Base-by-base conservation (phyloP, 1,140 invertebrate genomes). In the Pseudomyrmex sp. region DNA sequence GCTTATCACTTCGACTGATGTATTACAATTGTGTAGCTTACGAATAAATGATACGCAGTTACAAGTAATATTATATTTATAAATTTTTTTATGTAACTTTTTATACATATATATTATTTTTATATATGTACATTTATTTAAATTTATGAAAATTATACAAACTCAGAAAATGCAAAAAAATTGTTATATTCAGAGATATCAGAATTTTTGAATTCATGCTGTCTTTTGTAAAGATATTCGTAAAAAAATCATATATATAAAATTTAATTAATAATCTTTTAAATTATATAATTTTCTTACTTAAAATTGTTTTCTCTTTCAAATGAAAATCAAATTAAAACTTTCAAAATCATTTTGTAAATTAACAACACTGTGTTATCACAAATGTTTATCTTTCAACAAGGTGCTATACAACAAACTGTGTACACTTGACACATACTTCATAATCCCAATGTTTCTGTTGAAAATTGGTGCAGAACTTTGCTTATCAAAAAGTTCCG, bases 321-420 rank as follows among this genome's bases (percentile, higher is more conserved):
- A 62, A 15, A 3, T 84, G 10, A 66, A 65, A 56, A 10, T 52
- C 7, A 86, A 83, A 79, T 65, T 56, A 18, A 56, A 72, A 5
- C 48, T 88, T 62, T 75, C 35, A 62, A 85, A 61, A 79, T 50
- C 62, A 44, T 83, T 70, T 86, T 80, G 85, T 86, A 86, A 88
- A 76, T 35, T 82, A 76, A 89, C 76, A 87, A 85, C 20, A 69
- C 52, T 83, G 87, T 90, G 82, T 92, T 91, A 91, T 88, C 91
- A 89, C 73, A 90, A 93, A 93, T 91, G 76, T 92, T 91, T 91
- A 82, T 82, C 89, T 92, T 83, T 92, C 85, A 91, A 83, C 90
- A 93, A 92, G 88, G 86, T 76, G 85, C 87, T 90, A 91, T 92
- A 91, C 90, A 93, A 93, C 91, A 93, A 93, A 92, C 68, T 91